phyloP scores from a whole-genome alignment of 2,797 vertebrate species.

The Chiloscyllium punctatum region DNA sequence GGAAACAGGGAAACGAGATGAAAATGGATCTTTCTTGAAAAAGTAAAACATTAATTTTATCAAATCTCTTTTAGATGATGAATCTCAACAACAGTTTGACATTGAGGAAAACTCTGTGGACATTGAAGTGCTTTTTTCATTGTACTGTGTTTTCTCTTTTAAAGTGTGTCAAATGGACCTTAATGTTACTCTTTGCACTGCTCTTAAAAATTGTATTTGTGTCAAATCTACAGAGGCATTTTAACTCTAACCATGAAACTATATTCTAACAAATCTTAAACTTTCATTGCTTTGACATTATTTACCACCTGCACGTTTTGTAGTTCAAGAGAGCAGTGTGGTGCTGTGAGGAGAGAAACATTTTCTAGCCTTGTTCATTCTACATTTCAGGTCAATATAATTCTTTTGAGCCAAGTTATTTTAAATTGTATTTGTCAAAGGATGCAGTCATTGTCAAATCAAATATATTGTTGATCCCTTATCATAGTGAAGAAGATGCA shows the following conservation, averaged over 20 bases:
- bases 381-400: not conserved
- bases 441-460: too few relatives aligned
- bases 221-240: not conserved
- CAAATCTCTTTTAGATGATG: not conserved
- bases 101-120: too few relatives aligned
- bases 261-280: not conserved
- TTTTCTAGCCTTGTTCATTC: not conserved
- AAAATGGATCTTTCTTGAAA: not conserved
- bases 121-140: not conserved
- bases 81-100: not conserved
- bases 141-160: not conserved
- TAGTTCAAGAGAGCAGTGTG: not conserved
- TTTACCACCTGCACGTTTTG: not conserved
- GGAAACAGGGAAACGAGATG: not conserved
- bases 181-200: not conserved
- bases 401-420: not conserved
- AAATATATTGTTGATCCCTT: too few relatives aligned
- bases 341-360: not conserved
- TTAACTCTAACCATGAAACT: not conserved
- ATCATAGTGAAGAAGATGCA: too few relatives aligned
- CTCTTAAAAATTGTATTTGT: not conserved
- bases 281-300: not conserved
- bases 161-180: not conserved
- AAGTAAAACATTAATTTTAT: not conserved
- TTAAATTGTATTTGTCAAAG: too few relatives aligned